These are phyloP conservation scores for Caenorhabditis macrosperma DNA, from an alignment of 2,888 invertebrate species.

Conservation along the genomic window DNA sequence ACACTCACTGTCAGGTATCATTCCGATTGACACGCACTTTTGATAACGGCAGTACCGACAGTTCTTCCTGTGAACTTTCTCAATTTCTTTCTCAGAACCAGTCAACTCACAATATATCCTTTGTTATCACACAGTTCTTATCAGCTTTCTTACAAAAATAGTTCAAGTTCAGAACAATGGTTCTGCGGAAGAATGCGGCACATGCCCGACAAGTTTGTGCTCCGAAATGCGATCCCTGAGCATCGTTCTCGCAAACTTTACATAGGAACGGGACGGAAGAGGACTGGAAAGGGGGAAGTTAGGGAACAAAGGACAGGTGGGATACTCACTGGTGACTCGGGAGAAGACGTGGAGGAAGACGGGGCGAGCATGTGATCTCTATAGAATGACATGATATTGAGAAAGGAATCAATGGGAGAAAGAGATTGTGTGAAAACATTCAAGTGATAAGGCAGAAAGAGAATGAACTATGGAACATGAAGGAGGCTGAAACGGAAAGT, in stretches of 20 bases:
- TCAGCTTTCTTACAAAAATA: not conserved
- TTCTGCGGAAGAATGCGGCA: constrained; percentile 2
- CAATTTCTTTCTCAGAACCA: not conserved
- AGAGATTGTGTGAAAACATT: no score
- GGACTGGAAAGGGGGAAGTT: not conserved
- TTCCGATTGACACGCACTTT: not conserved
- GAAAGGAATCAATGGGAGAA: no score
- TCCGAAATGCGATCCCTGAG: constrained; percentile 5
- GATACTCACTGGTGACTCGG: no score
- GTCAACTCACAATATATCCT: not conserved
- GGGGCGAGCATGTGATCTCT: no score
- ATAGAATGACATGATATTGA: no score
- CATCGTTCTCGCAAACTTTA: not conserved
- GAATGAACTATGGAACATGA: no score
- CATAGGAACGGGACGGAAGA: not conserved
- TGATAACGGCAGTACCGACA: not conserved
- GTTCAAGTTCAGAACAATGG: not conserved
- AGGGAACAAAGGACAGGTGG: no score
- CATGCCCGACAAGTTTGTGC: constrained; percentile 1
- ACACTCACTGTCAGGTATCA: not conserved
- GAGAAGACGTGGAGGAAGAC: no score
- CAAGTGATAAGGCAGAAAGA: no score
- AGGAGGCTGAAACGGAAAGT: no score
- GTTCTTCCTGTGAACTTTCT: no score
- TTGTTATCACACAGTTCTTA: not conserved